A percentile compares a stretch with the other conserved stretches of the same genome.
phyloP scores from a whole-genome alignment of 2,113 vertebrate species.

The Ctenomys sociabilis region DNA sequence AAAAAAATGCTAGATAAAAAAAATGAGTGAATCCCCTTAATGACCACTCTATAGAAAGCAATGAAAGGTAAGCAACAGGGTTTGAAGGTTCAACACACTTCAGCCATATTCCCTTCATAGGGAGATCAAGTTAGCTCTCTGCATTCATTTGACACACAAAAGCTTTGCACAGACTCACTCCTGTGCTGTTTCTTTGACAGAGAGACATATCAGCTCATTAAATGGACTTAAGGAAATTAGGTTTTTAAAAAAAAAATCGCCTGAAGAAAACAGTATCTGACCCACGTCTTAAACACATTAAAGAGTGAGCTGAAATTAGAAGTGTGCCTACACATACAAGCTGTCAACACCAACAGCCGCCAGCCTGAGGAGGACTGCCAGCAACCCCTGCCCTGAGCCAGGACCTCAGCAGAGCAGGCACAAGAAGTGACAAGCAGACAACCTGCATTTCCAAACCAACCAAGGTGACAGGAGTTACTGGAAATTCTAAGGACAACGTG shows the following conservation, averaged over 20 bases:
- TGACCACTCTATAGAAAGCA: not conserved
- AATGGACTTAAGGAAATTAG: not conserved
- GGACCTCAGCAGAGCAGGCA: not conserved
- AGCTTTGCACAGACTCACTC: not conserved
- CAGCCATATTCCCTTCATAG: not conserved
- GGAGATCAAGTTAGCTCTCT: not conserved
- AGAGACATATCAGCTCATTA: not conserved
- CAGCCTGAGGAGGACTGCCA: accelerated
- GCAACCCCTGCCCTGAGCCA: not conserved
- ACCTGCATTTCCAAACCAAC: not conserved
- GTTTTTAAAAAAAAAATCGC: not conserved
- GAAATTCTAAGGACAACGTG: too few species aligned
- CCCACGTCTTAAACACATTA: not conserved
- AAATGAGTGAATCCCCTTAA: not conserved
- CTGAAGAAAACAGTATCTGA: not conserved
- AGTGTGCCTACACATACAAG: not conserved
- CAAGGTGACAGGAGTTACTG: not conserved
- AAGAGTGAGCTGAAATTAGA: not conserved
- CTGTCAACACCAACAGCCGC: not conserved
- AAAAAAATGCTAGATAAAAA: not conserved
- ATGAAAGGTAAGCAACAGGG: not conserved
- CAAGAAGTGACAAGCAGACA: too few species aligned
- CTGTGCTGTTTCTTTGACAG: not conserved
- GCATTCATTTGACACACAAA: not conserved
- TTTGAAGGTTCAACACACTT: not conserved